A percentile compares a stretch with the other conserved stretches of the same genome.
These are phyloP conservation scores for Dinoponera quadriceps DNA, from an alignment of 1,140 invertebrate genomes.

Conservation along the genomic window DNA sequence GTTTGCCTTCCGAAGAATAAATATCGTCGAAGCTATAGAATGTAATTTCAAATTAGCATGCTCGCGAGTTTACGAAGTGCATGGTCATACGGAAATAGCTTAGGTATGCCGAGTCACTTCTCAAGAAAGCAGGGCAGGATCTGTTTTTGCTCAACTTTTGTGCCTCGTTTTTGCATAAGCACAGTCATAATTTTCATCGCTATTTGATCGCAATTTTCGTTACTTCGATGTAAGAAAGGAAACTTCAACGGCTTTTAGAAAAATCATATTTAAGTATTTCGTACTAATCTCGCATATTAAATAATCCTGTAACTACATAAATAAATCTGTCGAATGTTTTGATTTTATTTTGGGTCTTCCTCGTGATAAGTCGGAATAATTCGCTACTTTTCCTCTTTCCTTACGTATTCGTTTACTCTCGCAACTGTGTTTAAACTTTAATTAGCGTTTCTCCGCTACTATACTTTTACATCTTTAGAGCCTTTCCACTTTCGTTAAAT, in stretches of 20 bases:
- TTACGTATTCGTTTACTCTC: too few species aligned
- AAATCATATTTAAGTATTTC: background rate
- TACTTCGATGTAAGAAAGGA: background rate
- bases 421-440: too few species aligned
- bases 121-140: conserved; percentile 52
- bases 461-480: too few species aligned
- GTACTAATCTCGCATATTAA: conserved; percentile 9
- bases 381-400: too few species aligned
- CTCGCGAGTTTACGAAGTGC: conserved; percentile 64
- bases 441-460: too few species aligned
- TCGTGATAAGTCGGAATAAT: too few species aligned
- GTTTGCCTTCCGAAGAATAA: conserved; percentile 15
- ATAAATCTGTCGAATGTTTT: too few species aligned
- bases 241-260: background rate
- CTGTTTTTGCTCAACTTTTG: conserved; percentile 46
- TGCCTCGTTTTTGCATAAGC: background rate
- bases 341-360: too few species aligned
- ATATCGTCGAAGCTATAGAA: conserved; percentile 16
- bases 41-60: conserved; percentile 61
- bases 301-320: background rate
- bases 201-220: conserved; percentile 2
- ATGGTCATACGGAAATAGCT: conserved; percentile 76
- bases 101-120: conserved; percentile 71
- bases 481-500: background rate
- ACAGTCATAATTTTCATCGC: background rate